phyloP scores from a whole-genome alignment of 2,113 vertebrate genomes.

The Serranochromis macrocephalus region DNA sequence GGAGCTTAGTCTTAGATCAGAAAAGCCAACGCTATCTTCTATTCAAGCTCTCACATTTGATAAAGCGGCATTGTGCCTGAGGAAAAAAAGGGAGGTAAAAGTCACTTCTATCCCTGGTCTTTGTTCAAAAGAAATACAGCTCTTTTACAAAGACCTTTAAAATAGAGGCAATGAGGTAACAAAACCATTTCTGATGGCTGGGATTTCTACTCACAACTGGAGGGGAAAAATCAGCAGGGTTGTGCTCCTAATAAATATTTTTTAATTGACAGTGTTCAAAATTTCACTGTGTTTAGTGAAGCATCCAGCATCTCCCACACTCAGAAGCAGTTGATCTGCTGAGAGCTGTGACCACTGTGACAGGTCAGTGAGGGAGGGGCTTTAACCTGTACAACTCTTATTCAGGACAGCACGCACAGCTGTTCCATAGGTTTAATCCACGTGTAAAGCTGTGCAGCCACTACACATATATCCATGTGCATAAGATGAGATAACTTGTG shows the following conservation, averaged over 20 bases:
- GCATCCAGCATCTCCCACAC: not conserved
- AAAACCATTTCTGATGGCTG: not conserved
- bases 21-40: not conserved
- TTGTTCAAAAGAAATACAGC: not conserved
- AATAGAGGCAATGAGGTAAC: not conserved
- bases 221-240: not conserved
- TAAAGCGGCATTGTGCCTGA: constrained; percentile 1
- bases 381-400: constrained; percentile 1
- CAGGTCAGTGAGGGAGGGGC: not conserved
- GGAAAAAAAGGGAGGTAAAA: constrained; percentile 13
- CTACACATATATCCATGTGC: not conserved
- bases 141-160: not conserved
- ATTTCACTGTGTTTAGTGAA: not conserved
- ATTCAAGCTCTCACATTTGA: not conserved
- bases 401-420: not conserved
- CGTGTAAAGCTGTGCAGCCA: not conserved
- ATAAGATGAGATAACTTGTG: not conserved
- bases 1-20: not conserved
- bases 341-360: not conserved
- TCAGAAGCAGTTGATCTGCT: not conserved
- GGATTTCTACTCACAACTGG: not conserved
- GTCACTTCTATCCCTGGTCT: not conserved
- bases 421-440: constrained; percentile 31
- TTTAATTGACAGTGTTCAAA: not conserved
- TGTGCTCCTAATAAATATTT: not conserved